Evolutionary conservation across 2,888 invertebrate species (phyloP).

Genomic region (Leucozona laternaria): DNA sequence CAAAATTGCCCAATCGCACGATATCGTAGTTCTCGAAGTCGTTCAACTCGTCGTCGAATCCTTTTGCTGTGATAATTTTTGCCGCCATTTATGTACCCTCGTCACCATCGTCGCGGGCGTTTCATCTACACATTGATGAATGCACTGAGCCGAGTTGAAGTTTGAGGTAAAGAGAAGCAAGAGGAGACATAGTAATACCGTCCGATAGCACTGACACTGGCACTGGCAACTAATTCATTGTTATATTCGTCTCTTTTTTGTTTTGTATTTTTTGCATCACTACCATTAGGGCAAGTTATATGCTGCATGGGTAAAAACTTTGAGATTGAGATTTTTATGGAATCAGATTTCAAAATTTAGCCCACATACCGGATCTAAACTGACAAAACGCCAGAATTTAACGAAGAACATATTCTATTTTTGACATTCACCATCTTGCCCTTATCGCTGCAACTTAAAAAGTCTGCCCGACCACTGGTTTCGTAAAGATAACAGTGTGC

Average conservation of each 20-base stretch:
- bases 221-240: slow-evolving; percentile 51
- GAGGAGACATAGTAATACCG: slow-evolving; percentile 11
- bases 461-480: too few relatives aligned
- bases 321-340: not conserved
- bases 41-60: slow-evolving; percentile 34
- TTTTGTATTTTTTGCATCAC: not conserved
- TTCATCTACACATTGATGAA: slow-evolving; percentile 8
- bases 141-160: slow-evolving; percentile 34
- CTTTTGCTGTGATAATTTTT: slow-evolving; percentile 53
- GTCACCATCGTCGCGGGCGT: not conserved
- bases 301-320: not conserved
- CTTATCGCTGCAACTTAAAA: too few relatives aligned
- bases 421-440: not conserved
- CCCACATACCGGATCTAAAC: too few relatives aligned
- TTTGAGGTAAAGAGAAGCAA: not conserved
- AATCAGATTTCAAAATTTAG: not conserved
- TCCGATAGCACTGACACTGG: slow-evolving; percentile 17
- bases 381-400: too few relatives aligned
- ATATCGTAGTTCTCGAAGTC: slow-evolving; percentile 42
- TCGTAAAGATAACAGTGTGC: too few relatives aligned
- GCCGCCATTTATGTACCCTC: not conserved
- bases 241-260: slow-evolving; percentile 10
- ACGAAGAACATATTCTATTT: too few relatives aligned
- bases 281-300: not conserved
- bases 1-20: slow-evolving; percentile 67